These are phyloP conservation scores for Strigamia maritima DNA, from an alignment of 2,888 invertebrate species.

Conservation along the genomic window DNA sequence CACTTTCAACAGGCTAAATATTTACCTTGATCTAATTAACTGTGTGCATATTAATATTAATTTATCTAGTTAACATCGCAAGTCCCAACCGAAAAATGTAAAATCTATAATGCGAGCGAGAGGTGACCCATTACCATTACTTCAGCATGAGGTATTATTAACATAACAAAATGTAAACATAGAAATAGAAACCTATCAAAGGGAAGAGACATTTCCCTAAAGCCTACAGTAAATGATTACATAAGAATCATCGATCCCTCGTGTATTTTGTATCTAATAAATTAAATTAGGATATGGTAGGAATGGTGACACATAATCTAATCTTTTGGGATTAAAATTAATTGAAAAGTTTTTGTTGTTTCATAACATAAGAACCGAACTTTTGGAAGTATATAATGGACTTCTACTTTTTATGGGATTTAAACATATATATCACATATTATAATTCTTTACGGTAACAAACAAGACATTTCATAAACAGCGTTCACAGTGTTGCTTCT, in stretches of 20 bases:
- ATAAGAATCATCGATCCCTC: conserved; percentile 9
- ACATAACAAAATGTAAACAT: not conserved
- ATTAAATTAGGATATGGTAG: not conserved
- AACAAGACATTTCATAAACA: too few species aligned
- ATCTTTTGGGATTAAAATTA: not conserved
- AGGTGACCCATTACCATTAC: too few species aligned
- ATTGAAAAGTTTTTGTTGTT: not conserved
- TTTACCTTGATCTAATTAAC: not conserved
- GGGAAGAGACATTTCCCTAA: not conserved
- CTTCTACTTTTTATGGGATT: too few species aligned
- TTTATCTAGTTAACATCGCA: not conserved
- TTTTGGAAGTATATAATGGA: not conserved
- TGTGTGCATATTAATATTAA: not conserved
- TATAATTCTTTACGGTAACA: too few species aligned
- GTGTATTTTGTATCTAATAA: not conserved
- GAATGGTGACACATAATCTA: not conserved
- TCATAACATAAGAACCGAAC: not conserved
- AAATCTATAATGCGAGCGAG: not conserved
- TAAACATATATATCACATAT: too few species aligned
- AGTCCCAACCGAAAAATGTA: not conserved
- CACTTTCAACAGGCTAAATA: not conserved
- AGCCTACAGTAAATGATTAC: not conserved
- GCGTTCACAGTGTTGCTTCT: too few species aligned
- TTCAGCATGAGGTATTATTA: too few species aligned
- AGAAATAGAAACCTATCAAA: not conserved